Evolutionary conservation across 2,888 invertebrate genomes (phyloP).

Genomic region (Oscheius sp.): DNA sequence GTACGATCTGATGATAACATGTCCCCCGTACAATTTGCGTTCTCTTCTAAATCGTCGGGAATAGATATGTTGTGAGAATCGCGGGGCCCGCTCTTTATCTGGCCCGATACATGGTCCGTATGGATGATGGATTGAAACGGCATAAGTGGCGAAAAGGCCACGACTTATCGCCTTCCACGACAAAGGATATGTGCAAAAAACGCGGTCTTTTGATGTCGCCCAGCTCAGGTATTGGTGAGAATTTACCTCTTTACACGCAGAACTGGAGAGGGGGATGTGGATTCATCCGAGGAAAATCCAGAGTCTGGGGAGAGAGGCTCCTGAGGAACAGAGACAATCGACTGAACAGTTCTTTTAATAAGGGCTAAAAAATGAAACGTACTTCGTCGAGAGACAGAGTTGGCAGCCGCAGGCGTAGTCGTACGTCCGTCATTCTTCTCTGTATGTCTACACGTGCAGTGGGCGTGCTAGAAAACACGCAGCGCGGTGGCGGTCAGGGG

Average conservation of each 20-base stretch:
- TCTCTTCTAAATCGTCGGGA: too few relatives aligned
- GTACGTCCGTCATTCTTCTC: constrained; percentile 1
- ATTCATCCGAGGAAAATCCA: constrained; percentile 34
- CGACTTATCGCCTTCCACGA: not conserved
- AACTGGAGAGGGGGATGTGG: not conserved
- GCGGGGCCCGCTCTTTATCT: not conserved
- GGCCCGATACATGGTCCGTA: not conserved
- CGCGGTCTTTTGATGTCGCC: not conserved
- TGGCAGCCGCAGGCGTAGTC: constrained; percentile 15
- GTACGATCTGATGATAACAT: too few relatives aligned
- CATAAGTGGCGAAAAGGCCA: not conserved
- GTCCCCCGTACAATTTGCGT: too few relatives aligned
- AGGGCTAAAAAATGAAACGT: not conserved
- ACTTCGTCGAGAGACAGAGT: not conserved
- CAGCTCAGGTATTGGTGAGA: not conserved
- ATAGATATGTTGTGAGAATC: not conserved
- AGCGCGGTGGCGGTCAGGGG: constrained; percentile 23
- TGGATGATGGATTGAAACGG: constrained; percentile 3
- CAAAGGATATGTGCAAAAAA: not conserved
- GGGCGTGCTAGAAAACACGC: constrained; percentile 12
- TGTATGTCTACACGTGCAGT: constrained; percentile 7
- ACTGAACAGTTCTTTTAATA: not conserved
- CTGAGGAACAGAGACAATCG: not conserved
- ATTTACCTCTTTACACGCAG: not conserved
- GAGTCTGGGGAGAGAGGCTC: constrained; percentile 30